Conservation (phyloP, 1,140 invertebrate genomes). For the Aphaenogaster rudis region DNA sequence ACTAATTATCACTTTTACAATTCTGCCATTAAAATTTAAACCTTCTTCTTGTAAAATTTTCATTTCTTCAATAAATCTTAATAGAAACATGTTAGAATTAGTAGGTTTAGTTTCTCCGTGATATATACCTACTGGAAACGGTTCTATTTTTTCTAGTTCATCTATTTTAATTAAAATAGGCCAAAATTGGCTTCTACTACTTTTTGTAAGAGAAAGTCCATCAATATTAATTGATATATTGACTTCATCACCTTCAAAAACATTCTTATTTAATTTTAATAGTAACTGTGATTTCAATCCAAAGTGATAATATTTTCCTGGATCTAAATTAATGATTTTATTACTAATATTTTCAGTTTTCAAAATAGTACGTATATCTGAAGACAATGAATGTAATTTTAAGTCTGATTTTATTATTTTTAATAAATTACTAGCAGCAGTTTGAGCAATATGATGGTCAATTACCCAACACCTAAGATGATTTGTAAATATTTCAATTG, state of each 20-base stretch:
- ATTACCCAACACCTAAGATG: constrained; percentile 19
- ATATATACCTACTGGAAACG: constrained; percentile 13
- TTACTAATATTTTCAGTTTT: constrained; percentile 56
- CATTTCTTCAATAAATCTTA: constrained; percentile 15
- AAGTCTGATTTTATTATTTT: neutral
- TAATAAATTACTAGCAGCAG: constrained; percentile 2
- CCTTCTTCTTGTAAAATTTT: constrained; percentile 6
- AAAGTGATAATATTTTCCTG: constrained; percentile 14
- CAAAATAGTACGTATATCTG: constrained; percentile 11
- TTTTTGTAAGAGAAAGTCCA: constrained; percentile 20
- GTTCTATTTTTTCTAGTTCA: neutral
- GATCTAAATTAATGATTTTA: neutral
- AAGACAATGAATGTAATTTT: constrained; percentile 3
- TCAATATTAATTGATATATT: constrained; percentile 14
- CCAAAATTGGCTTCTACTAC: constrained; percentile 27
- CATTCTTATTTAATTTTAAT: neutral
- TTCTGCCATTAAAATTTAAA: neutral
- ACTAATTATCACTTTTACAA: neutral
- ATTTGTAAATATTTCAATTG: neutral
- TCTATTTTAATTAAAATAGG: constrained; percentile 15
- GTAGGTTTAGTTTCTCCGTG: neutral
- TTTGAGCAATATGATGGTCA: constrained; percentile 2
- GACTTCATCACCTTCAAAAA: neutral
- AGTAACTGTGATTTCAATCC: neutral
- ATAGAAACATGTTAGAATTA: neutral